These are phyloP conservation scores for Resseliella maxima DNA, from an alignment of 2,888 invertebrate genomes.

Conservation along the genomic window DNA sequence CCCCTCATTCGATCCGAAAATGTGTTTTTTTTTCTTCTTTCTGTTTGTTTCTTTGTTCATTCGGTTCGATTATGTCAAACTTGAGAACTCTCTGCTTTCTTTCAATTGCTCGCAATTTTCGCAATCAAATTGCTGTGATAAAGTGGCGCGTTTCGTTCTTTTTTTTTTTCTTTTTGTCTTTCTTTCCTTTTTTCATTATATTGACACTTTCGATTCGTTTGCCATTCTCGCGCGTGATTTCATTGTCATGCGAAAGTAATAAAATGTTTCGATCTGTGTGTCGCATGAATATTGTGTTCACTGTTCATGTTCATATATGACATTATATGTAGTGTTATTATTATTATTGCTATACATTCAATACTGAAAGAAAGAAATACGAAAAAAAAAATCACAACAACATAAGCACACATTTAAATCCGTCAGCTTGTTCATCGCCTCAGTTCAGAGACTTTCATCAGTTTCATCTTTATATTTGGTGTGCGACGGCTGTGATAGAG, in stretches of 20 bases:
- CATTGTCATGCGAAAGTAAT: conserved; percentile 49
- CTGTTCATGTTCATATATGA: conserved; percentile 1
- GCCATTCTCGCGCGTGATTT: conserved; percentile 44
- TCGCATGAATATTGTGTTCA: not conserved
- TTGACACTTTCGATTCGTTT: conserved; percentile 27
- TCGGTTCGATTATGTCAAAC: too few species aligned
- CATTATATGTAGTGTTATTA: not conserved
- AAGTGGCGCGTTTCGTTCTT: conserved; percentile 1
- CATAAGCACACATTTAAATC: not conserved
- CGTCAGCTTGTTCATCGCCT: not conserved
- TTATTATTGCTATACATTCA: not conserved
- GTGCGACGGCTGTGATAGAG: conserved; percentile 29
- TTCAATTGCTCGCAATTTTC: conserved; percentile 19
- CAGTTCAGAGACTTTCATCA: not conserved
- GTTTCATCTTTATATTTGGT: conserved; percentile 33
- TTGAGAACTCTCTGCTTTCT: not conserved
- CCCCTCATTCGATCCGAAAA: too few species aligned
- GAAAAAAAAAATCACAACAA: too few species aligned
- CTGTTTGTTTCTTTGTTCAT: too few species aligned
- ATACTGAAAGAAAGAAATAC: too few species aligned
- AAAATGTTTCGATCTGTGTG: conserved; percentile 20
- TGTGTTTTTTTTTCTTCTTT: too few species aligned
- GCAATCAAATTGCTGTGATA: conserved; percentile 17
- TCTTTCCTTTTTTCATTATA: not conserved
- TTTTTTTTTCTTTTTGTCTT: too few species aligned